Conservation (phyloP, 1,140 invertebrate species). For the Berghia stephanieae region DNA sequence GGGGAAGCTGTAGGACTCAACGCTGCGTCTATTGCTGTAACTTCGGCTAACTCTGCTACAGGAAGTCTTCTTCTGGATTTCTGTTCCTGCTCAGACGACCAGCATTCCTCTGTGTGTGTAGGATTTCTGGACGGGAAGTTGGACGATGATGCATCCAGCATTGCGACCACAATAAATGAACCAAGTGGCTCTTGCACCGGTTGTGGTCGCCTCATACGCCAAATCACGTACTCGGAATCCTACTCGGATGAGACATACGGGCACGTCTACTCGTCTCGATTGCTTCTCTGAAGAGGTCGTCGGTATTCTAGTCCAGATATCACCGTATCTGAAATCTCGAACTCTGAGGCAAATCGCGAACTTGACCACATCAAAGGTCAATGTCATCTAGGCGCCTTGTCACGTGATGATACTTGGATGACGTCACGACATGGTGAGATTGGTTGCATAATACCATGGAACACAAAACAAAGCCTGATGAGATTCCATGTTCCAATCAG, state of each 20-base stretch:
- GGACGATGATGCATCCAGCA: slow-evolving; percentile 4
- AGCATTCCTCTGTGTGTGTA: slow-evolving; percentile 17
- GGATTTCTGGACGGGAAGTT: no score
- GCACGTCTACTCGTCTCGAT: slow-evolving; percentile 26
- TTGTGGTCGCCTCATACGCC: slow-evolving; percentile 30
- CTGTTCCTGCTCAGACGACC: slow-evolving; percentile 27
- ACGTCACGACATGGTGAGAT: neutral
- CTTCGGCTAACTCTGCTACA: no score
- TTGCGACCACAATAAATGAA: neutral
- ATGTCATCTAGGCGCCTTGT: neutral
- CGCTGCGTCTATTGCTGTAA: no score
- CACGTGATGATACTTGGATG: slow-evolving; percentile 22
- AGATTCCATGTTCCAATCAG: no score
- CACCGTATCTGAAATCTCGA: slow-evolving; percentile 5
- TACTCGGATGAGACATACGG: slow-evolving; percentile 29
- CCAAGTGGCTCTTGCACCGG: slow-evolving; percentile 12
- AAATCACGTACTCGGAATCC: slow-evolving; percentile 31
- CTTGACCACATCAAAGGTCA: neutral
- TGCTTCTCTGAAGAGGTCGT: slow-evolving; percentile 5
- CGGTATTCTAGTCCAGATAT: slow-evolving; percentile 23
- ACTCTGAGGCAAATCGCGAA: neutral
- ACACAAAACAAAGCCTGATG: no score
- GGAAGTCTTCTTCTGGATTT: slow-evolving; percentile 20
- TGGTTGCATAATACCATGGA: no score
- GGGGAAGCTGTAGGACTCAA: no score